phyloP scores from a whole-genome alignment of 2,113 vertebrate species.

The Australoheros scitulus region DNA sequence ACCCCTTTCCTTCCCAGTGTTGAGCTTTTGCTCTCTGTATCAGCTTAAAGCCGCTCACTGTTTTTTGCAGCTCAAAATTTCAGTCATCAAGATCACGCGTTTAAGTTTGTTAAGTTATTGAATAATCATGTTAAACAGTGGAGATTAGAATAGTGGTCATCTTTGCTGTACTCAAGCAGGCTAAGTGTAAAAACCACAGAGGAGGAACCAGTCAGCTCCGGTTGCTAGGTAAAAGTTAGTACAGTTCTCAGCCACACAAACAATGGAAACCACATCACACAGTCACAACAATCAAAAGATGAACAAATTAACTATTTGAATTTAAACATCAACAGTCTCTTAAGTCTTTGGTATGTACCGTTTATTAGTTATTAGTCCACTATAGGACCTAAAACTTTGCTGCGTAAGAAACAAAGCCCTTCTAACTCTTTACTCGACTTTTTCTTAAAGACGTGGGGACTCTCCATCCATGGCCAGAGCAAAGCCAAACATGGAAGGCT shows the following conservation, averaged over 20 bases:
- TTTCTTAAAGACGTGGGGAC: too few relatives aligned
- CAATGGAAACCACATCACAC: not conserved
- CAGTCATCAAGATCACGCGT: not conserved
- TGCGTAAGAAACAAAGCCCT: too few relatives aligned
- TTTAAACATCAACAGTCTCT: not conserved
- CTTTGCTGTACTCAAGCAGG: not conserved
- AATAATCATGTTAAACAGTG: not conserved
- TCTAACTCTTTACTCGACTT: too few relatives aligned
- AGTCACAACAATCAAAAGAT: not conserved
- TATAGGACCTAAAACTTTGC: too few relatives aligned
- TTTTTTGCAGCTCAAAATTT: not conserved
- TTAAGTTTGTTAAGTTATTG: not conserved
- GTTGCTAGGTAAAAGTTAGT: not conserved
- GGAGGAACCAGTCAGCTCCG: not conserved
- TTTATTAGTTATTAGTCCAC: too few relatives aligned
- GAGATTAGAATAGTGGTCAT: not conserved
- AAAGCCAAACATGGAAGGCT: not conserved
- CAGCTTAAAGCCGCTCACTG: not conserved
- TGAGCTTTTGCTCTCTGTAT: not conserved
- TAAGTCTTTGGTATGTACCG: not conserved
- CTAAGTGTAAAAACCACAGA: not conserved
- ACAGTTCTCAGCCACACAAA: not conserved
- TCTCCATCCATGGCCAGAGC: too few relatives aligned
- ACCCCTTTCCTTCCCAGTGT: not conserved
- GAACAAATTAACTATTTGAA: constrained; percentile 1